Conservation (phyloP, 2,888 invertebrate genomes). For the Heliconius ethilla region DNA sequence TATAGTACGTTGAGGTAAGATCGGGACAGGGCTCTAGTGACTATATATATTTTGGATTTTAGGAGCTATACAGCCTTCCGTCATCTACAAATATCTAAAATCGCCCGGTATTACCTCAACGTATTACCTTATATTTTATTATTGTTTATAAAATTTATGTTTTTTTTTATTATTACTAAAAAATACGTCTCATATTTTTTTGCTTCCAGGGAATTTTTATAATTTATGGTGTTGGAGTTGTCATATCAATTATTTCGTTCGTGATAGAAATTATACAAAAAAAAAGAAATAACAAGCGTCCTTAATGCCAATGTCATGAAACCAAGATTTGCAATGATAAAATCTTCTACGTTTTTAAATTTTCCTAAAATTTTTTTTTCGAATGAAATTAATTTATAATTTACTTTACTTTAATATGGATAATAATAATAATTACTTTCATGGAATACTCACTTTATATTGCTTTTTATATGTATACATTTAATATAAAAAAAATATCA, state of each 20-base stretch:
- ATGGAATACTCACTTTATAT: neutral
- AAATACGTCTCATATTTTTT: constrained; percentile 24
- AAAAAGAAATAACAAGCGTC: constrained; percentile 24
- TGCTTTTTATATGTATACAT: too few species aligned
- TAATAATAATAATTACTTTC: neutral
- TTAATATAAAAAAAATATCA: too few species aligned
- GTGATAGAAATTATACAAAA: constrained; percentile 52
- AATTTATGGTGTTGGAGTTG: constrained; percentile 57
- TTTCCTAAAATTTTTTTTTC: neutral
- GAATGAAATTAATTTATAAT: neutral
- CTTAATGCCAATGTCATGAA: neutral
- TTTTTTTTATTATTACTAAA: neutral
- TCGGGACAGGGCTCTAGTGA: too few species aligned
- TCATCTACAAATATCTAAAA: too few species aligned
- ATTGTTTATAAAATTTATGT: neutral
- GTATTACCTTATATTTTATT: neutral
- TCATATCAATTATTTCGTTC: constrained; percentile 53
- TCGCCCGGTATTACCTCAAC: too few species aligned
- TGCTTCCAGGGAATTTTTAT: constrained; percentile 67
- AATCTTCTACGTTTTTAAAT: neutral
- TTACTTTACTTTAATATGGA: neutral
- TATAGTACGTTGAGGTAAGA: neutral
- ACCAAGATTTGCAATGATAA: neutral
- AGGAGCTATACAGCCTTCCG: too few species aligned
- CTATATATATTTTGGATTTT: too few species aligned